phyloP scores from a whole-genome alignment of 2,888 invertebrate species.

The Spodoptera littoralis region DNA sequence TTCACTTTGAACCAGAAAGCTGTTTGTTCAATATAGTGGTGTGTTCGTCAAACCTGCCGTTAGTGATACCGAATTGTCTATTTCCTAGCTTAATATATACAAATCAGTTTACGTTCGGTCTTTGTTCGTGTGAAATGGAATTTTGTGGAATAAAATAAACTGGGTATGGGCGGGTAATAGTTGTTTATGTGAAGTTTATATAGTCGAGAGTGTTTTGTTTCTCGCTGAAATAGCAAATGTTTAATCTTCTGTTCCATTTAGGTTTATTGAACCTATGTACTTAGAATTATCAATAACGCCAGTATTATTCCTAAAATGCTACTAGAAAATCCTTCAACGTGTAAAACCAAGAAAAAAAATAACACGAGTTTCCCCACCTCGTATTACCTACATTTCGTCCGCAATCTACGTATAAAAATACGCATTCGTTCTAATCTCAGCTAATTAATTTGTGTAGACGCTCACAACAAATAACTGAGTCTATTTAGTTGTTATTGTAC shows the following conservation, averaged over 20 bases:
- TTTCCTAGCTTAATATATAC: slow-evolving; percentile 46
- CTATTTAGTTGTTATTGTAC: slow-evolving; percentile 65
- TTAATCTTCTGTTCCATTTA: no score
- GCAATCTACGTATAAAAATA: slow-evolving; percentile 36
- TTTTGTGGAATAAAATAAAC: no score
- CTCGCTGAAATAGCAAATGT: no score
- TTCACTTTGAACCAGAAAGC: slow-evolving; percentile 55
- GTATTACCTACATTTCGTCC: slow-evolving; percentile 14
- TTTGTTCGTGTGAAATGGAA: slow-evolving; percentile 26
- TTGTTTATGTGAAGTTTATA: no score
- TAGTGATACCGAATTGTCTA: slow-evolving; percentile 33
- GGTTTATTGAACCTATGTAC: no score
- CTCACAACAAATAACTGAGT: slow-evolving; percentile 58
- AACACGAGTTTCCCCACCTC: neutral
- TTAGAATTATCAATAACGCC: no score
- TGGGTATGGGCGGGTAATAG: no score
- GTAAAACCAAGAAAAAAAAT: no score
- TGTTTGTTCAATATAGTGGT: slow-evolving; percentile 32
- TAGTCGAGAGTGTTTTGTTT: no score
- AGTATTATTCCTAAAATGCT: no score
- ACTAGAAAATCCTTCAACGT: no score
- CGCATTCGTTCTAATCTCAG: slow-evolving; percentile 52
- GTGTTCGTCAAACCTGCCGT: slow-evolving; percentile 20
- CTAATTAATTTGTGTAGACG: slow-evolving; percentile 56
- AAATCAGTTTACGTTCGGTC: slow-evolving; percentile 37